Conservation (phyloP, 2,113 vertebrate genomes). For the Nasalis larvatus region DNA sequence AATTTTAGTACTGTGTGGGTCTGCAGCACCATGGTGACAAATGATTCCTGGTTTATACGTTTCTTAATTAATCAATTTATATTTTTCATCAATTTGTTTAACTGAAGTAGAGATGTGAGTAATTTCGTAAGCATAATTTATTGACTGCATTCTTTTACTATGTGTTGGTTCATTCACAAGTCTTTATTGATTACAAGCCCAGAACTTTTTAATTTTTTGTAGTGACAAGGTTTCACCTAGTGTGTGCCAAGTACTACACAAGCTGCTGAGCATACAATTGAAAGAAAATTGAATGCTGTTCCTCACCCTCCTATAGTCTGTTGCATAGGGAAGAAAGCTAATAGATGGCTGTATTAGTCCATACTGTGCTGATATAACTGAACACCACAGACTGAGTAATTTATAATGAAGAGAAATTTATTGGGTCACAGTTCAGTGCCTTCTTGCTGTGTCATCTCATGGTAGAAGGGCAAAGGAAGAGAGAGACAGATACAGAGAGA, state of each 20-base stretch:
- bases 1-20: neutral
- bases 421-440: neutral
- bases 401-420: neutral
- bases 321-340: neutral
- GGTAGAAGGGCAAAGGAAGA: neutral
- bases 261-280: neutral
- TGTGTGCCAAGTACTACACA: neutral
- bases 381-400: neutral
- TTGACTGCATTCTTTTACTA: neutral
- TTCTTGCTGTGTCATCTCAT: neutral
- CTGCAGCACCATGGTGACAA: neutral
- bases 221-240: neutral
- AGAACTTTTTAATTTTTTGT: too few species aligned
- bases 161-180: neutral
- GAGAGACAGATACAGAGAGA: neutral
- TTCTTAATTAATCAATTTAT: neutral
- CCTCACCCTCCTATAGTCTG: neutral
- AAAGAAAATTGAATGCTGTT: neutral
- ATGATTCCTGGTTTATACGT: neutral
- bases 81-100: constrained; percentile 13
- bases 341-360: neutral
- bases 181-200: neutral
- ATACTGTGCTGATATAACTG: neutral
- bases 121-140: neutral
- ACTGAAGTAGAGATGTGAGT: neutral